phyloP scores from a whole-genome alignment of 2,113 vertebrate genomes.

The Electrona antarctica region DNA sequence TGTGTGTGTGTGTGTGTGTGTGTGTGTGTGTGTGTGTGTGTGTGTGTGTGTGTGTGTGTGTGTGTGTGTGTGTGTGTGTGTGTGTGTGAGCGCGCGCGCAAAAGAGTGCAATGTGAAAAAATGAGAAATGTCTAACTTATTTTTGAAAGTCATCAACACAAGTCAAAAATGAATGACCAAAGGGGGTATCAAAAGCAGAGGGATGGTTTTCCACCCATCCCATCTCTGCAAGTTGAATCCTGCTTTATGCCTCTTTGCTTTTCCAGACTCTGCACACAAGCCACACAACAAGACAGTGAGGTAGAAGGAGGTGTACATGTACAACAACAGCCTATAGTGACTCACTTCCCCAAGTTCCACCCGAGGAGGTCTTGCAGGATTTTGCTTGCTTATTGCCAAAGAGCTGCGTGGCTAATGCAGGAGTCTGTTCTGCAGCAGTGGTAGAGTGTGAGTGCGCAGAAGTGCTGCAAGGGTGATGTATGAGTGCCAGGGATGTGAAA shows the following conservation, averaged over 20 bases:
- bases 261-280: too few relatives aligned
- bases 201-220: too few relatives aligned
- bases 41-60: background rate
- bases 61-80: background rate
- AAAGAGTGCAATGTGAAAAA: too few relatives aligned
- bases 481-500: constrained; percentile 34
- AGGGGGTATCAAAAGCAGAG: too few relatives aligned
- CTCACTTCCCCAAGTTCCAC: constrained; percentile 64
- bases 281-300: too few relatives aligned
- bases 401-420: constrained; percentile 49
- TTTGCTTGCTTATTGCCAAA: constrained; percentile 73
- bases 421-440: constrained; percentile 32
- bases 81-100: background rate
- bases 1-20: background rate
- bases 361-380: constrained; percentile 68
- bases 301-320: constrained; percentile 62
- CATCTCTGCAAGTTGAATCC: too few relatives aligned
- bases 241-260: background rate
- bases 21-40: background rate
- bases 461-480: constrained; percentile 53
- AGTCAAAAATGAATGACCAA: too few relatives aligned
- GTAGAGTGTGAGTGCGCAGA: constrained; percentile 11
- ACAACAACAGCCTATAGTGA: constrained; percentile 62
- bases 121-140: too few relatives aligned
- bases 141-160: too few relatives aligned